These are phyloP conservation scores for Eupithecia exiguata DNA, from an alignment of 2,888 invertebrate genomes.

Conservation along the genomic window DNA sequence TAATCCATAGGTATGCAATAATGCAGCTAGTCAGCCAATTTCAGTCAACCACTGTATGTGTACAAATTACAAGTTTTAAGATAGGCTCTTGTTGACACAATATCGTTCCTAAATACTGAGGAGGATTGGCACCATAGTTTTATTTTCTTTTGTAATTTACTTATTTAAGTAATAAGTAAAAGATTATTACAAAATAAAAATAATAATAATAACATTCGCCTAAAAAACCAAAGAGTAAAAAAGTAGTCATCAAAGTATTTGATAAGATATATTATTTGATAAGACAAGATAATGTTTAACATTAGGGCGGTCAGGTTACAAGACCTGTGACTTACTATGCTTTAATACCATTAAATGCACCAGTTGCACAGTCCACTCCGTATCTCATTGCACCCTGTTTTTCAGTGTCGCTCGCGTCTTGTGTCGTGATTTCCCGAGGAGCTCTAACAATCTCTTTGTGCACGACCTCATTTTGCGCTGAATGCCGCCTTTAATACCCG, in stretches of 20 bases:
- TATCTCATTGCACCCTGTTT: conserved; percentile 23
- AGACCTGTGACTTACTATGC: neutral
- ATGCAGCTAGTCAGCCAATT: neutral
- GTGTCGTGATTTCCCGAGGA: conserved; percentile 69
- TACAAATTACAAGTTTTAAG: no score
- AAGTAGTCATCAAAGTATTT: neutral
- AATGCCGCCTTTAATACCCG: conserved; percentile 60
- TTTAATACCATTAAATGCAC: neutral
- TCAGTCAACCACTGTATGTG: neutral
- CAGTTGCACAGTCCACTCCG: conserved; percentile 12
- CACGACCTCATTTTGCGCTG: conserved; percentile 72
- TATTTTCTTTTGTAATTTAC: no score
- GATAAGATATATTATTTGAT: no score
- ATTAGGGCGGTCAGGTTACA: neutral
- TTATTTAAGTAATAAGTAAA: no score
- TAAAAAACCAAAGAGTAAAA: no score
- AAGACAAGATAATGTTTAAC: no score
- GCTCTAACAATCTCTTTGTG: conserved; percentile 72
- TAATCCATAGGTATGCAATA: neutral
- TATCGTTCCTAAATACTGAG: no score
- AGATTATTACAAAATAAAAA: no score
- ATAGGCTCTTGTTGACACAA: no score
- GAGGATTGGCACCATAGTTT: no score
- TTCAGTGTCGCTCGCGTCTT: conserved; percentile 36
- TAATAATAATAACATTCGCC: no score